Evolutionary conservation across 53 echinoderm and acorn worm genomes (phyloP).

Genomic region (Echinometra lucunter): DNA sequence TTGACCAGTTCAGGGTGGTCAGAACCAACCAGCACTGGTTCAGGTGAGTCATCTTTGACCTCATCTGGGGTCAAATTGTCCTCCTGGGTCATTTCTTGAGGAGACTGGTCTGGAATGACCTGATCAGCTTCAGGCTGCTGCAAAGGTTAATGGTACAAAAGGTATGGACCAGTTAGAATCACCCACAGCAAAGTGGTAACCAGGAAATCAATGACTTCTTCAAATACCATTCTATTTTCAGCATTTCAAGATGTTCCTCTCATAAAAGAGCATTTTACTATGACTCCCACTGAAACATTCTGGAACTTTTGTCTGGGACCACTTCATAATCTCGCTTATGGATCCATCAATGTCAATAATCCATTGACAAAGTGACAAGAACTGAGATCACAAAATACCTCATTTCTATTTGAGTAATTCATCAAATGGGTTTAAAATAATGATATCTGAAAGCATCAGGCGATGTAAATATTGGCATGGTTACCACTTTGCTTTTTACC

Average conservation of each 20-base stretch:
- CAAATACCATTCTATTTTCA: not conserved
- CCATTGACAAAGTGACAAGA: no score
- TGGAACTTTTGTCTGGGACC: no score
- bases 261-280: no score
- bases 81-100: not conserved
- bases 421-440: no score
- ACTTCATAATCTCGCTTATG: no score
- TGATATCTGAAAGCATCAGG: not conserved
- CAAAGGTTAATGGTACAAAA: not conserved
- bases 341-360: no score
- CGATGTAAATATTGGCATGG: no score
- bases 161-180: constrained; percentile 24
- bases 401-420: no score
- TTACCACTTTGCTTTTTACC: not conserved
- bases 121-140: constrained; percentile 74
- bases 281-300: no score
- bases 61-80: constrained; percentile 17
- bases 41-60: constrained; percentile 31
- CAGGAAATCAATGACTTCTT: not conserved
- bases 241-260: not conserved
- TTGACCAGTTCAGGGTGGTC: constrained; percentile 41
- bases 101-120: constrained; percentile 28
- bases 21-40: constrained; percentile 31
- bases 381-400: no score
- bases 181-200: constrained; percentile 7